Evolutionary conservation across 2,888 invertebrate genomes (phyloP).

Genomic region (Mythimna pallens): DNA sequence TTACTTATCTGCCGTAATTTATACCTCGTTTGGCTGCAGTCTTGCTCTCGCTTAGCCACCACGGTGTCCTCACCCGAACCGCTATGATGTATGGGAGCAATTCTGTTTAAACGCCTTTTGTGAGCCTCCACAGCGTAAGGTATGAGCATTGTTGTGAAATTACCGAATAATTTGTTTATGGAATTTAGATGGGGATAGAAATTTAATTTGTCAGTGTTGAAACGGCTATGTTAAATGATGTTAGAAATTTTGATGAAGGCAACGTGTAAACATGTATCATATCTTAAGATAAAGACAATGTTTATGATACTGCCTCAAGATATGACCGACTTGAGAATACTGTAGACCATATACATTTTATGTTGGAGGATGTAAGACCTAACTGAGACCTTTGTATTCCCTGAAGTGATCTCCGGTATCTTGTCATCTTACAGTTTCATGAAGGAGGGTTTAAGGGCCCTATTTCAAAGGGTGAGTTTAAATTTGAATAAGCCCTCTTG

Average conservation of each 20-base stretch:
- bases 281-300: slow-evolving; percentile 3
- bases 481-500: slow-evolving; percentile 18
- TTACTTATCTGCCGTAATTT: slow-evolving; percentile 56
- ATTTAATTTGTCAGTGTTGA: slow-evolving; percentile 58
- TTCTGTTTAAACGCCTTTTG: slow-evolving; percentile 71
- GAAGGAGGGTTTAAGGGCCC: slow-evolving; percentile 22
- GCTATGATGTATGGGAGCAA: slow-evolving; percentile 73
- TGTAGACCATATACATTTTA: slow-evolving; percentile 21
- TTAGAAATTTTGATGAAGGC: slow-evolving; percentile 41
- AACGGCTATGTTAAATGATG: slow-evolving; percentile 27
- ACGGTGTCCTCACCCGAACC: slow-evolving; percentile 30
- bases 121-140: slow-evolving; percentile 56
- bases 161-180: slow-evolving; percentile 62
- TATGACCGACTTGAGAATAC: slow-evolving; percentile 27
- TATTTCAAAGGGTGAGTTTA: slow-evolving; percentile 18
- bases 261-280: slow-evolving; percentile 15
- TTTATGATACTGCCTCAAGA: slow-evolving; percentile 28
- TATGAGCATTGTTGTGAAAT: slow-evolving; percentile 69
- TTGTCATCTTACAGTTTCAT: slow-evolving; percentile 45
- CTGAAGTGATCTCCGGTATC: slow-evolving; percentile 44
- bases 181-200: slow-evolving; percentile 55
- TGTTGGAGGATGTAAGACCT: slow-evolving; percentile 35
- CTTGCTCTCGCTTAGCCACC: slow-evolving; percentile 37
- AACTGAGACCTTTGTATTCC: slow-evolving; percentile 38
- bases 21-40: slow-evolving; percentile 50